Evolutionary conservation across 2,797 vertebrate species (phyloP), one percentile per base, ranked within the genome.

Genomic region (Novumbra hubbsi): DNA sequence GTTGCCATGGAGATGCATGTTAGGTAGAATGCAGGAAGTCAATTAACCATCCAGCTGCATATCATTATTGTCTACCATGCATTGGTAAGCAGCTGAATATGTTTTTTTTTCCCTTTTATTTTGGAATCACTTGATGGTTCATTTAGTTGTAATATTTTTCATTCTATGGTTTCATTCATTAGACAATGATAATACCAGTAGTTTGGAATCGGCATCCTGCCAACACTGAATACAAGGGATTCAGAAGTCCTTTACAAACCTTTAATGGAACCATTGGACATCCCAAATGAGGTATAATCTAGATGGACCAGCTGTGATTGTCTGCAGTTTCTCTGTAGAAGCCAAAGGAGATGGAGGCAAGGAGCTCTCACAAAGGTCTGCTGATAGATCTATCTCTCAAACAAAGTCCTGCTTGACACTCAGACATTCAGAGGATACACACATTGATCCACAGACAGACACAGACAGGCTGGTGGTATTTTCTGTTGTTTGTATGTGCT

Each of bases 21-120:
- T 84, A 87, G 70, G 48, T 83, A 90, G 92, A 88, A 92, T 83
- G 80, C 88, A 83, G 88, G 88, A 93, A 92, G 90, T 94, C 91
- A 93, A 93, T 94, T 91, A 91, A 89, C 86, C 90, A 90, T 89
- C 87, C 80, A 82, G 79, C 84, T 78, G 91, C 87, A 92, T 92
- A 90, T 92, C 88, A 92, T 93, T 91, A 84, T 71, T 83, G 75
- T 88, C 83, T 81, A 74, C 80, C 83, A 80, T 66, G 83, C 34
- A 57, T 66, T 68, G 50, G 67, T 41, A 71, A 78, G 77, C 34
- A 55, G 78, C 71, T 80, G 77, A 80, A 84, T 80, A 79, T 76
- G 57, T 78, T 89, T 89, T 86, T 81, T 79, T 68, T 24, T 19
- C 65, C 63, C 72, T 65, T n/a, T 73, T 70, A 79, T 73, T 72